Percentiles rank a stretch among this genome's conserved stretches.
Conservation (phyloP, 2,797 vertebrate species). For the Bothrops alternatus region DNA sequence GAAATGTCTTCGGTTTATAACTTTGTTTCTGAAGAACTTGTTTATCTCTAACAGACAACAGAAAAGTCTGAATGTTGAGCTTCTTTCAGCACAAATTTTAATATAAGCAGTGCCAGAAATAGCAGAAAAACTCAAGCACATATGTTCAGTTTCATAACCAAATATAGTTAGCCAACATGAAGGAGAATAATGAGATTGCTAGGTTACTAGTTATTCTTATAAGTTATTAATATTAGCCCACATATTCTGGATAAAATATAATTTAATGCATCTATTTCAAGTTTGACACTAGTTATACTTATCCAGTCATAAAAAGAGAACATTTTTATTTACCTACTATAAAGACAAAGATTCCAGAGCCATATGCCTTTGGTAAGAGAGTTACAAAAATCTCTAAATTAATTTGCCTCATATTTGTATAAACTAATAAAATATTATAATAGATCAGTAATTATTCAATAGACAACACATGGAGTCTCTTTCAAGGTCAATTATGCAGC, state of each 20-base stretch:
- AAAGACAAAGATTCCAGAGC: background rate
- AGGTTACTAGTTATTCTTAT: background rate
- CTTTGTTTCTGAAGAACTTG: background rate
- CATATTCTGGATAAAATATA: background rate
- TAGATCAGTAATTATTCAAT: constrained; percentile 1
- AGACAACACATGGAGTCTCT: background rate
- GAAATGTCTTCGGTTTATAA: background rate
- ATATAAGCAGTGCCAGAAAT: background rate
- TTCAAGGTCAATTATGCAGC: constrained; percentile 29
- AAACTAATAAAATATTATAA: background rate
- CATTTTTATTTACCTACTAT: background rate
- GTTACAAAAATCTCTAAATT: background rate
- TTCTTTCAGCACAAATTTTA: background rate
- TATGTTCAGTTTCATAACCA: background rate
- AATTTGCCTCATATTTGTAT: background rate
- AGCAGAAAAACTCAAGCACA: background rate
- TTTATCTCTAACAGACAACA: background rate
- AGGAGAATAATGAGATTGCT: background rate
- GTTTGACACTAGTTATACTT: background rate
- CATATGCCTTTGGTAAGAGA: background rate
- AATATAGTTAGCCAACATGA: background rate
- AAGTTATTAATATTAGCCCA: background rate
- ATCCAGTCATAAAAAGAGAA: background rate
- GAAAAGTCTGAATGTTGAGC: background rate
- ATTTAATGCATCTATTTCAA: background rate